phyloP scores from a whole-genome alignment of 2,888 invertebrate species.

The Actias luna region DNA sequence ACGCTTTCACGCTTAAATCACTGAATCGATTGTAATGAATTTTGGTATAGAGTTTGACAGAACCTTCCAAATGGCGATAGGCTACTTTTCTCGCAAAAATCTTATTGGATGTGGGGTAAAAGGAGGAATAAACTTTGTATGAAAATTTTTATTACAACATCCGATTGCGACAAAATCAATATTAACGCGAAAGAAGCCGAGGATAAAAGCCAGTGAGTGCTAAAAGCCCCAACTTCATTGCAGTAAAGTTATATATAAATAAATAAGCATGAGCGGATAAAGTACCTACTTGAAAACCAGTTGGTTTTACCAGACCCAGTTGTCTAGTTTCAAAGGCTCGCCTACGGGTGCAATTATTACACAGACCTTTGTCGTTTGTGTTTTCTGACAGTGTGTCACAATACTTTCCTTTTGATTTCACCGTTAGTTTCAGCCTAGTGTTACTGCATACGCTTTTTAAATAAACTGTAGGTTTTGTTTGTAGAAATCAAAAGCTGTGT shows the following conservation, averaged over 20 bases:
- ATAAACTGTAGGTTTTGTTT: background rate
- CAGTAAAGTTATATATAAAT: background rate
- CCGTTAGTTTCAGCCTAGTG: constrained; percentile 6
- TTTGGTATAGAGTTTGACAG: too few relatives aligned
- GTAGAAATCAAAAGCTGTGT: background rate
- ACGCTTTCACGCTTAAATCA: too few relatives aligned
- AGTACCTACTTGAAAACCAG: background rate
- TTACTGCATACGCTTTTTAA: constrained; percentile 6
- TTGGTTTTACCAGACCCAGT: background rate
- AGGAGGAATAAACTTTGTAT: too few relatives aligned
- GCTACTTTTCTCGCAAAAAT: too few relatives aligned
- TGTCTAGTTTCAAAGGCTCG: constrained; percentile 12
- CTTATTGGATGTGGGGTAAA: too few relatives aligned
- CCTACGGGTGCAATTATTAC: constrained; percentile 10
- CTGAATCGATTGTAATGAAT: too few relatives aligned
- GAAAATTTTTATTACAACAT: too few relatives aligned
- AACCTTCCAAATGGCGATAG: too few relatives aligned
- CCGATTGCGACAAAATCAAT: too few relatives aligned
- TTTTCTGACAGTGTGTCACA: constrained; percentile 8
- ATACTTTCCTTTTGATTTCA: constrained; percentile 10
- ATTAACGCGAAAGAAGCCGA: too few relatives aligned
- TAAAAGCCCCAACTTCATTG: background rate
- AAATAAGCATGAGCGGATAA: background rate
- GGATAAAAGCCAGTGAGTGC: too few relatives aligned
- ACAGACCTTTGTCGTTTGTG: constrained; percentile 10